Evolutionary conservation across 2,113 vertebrate species (phyloP).

Genomic region (Ophthalmolycus amberensis): DNA sequence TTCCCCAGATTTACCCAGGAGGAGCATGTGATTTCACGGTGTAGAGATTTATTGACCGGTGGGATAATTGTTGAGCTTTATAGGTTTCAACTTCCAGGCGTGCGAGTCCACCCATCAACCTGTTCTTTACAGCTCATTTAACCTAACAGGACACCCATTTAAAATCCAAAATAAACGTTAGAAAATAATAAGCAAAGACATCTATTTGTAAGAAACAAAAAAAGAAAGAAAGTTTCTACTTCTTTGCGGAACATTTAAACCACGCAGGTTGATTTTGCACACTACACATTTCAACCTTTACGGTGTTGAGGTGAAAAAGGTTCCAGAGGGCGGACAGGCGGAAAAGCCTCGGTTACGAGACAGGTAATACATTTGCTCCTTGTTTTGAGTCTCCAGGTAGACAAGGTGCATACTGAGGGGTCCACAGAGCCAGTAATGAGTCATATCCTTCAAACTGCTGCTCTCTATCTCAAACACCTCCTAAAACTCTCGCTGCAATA

Average conservation of each 20-base stretch:
- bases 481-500: conserved; percentile 57
- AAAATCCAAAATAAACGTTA: background rate
- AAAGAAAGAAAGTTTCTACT: background rate
- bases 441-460: conserved; percentile 71
- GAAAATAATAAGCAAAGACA: background rate
- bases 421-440: conserved; percentile 66
- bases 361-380: conserved; percentile 53
- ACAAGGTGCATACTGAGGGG: conserved; percentile 38
- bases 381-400: conserved; percentile 44
- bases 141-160: background rate
- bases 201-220: background rate
- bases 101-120: conserved; percentile 28
- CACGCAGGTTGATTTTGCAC: background rate
- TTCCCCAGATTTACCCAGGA: conserved; percentile 25
- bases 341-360: conserved; percentile 50
- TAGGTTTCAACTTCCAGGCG: conserved; percentile 49
- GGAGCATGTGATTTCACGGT: conserved; percentile 42
- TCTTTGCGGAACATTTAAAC: conserved; percentile 13
- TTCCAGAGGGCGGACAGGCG: conserved; percentile 11
- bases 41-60: conserved; percentile 28
- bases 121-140: conserved; percentile 34
- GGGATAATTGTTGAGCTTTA: conserved; percentile 5
- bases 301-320: conserved; percentile 10
- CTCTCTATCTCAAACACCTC: conserved; percentile 68
- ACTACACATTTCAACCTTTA: conserved; percentile 22